A percentile compares a stretch with the other conserved stretches of the same genome.
phyloP scores from a whole-genome alignment of 2,113 vertebrate genomes.

The Excalfactoria chinensis region DNA sequence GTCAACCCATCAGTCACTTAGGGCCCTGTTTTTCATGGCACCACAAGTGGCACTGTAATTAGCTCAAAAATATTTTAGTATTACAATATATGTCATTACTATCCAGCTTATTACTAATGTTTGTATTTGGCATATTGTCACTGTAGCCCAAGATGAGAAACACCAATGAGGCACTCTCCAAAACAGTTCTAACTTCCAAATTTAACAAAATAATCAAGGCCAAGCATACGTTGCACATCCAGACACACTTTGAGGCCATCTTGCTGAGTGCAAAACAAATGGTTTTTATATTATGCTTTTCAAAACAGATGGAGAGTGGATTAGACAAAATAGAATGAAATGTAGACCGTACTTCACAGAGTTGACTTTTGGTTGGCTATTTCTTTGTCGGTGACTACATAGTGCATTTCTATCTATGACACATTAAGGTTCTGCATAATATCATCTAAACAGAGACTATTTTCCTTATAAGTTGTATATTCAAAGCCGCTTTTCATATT shows the following conservation, averaged over 20 bases:
- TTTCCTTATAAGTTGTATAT: not conserved
- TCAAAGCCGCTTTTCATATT: not conserved
- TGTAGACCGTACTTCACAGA: not conserved
- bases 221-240: not conserved
- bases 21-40: not conserved
- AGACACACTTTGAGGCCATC: not conserved
- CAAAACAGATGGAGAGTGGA: not conserved
- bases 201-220: not conserved
- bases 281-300: not conserved
- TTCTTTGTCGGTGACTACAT: not conserved
- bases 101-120: not conserved
- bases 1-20: not conserved
- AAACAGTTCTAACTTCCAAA: not conserved
- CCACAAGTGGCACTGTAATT: not conserved
- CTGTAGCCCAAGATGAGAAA: not conserved
- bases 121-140: not conserved
- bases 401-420: not conserved
- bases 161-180: not conserved
- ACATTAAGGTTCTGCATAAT: not conserved
- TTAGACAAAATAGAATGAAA: not conserved
- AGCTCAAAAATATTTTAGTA: not conserved
- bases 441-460: not conserved
- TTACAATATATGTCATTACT: not conserved
- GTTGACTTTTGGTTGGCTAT: not conserved
- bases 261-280: not conserved